Evolutionary conservation across 2,113 vertebrate genomes (phyloP), one percentile per base, ranked within the genome.

Genomic region (Pangasianodon hypophthalmus): DNA sequence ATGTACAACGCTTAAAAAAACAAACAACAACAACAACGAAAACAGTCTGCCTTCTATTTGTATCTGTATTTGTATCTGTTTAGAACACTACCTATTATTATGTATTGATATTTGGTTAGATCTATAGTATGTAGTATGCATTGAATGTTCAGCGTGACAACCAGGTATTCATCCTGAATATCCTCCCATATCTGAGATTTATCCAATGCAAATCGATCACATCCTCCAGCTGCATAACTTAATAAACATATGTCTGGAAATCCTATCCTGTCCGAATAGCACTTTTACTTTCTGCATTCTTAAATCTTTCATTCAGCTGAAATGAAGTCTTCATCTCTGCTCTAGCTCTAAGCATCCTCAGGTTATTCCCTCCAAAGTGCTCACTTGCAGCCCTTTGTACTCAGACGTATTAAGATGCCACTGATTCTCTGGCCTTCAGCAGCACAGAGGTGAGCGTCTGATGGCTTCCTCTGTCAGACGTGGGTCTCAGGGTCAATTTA

Each of bases 351-450:
- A 84, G 85, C 82, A 81, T 82, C 48, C 84, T 62, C 67, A 5
- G 67, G 62, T 86, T 83, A 46, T 77, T 44, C 56, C 75, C 13
- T 46, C 44, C 32, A 37, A 79, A 92, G 85, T 71, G 80, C 86
- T 89, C 89, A 88, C 82, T 89, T 89, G 87, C 79, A 88, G 87
- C 71, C 82, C 88, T 92, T 93, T 94, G 85, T 92, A 88, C 91
- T 93, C 88, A 88, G 90, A 90, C 91, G 90, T 90, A 93, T 21
- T 87, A 91, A 93, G 92, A 91, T 93, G 92, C 92, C 92, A 94
- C 93, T 64, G 91, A 94, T 92, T 93, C 91, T 91, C 90, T 92
- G 90, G 91, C 93, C 91, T 92, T 80, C 41, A 91, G 92, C 93
- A 86, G 87, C 88, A 87, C 92, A 88, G 79, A 69, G 50, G 48